Base-by-base conservation (phyloP, 2,888 invertebrate species). In the Drosophila prolongata region DNA sequence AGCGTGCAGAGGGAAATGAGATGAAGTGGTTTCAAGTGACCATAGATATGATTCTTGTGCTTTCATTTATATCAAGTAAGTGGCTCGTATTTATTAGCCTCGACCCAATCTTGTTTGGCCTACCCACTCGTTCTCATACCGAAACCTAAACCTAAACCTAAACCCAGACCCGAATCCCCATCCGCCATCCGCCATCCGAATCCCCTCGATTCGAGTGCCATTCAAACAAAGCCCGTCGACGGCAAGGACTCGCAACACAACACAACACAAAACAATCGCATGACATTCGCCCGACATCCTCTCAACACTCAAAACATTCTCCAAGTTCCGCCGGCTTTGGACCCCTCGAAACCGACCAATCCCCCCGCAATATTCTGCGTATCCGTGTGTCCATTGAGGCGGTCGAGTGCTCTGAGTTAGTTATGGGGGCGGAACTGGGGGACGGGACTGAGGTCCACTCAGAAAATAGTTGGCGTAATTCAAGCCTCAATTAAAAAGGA, bases 21-120 rank as follows among this genome's bases (percentile, higher is more conserved):
- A 92, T 92, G 92, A 92, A 92, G 92, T 92, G 92, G 92, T 92
- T 92, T 92, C 92, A 92, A 92, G 92, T 91, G 90, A 91, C 92
- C 91, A 91, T 92, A 91, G 92, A 92, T 90, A 91, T 92, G 91
- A 92, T 92, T 90, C 91, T 92, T 90, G 92, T 92, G 92, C 92
- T 92, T 91, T 92, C 92, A 92, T 90, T 91, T 90, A 91, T 92
- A 91, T 91, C 91, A 90, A 91, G 92, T 92, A 90, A 92, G 92
- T 92, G 76, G 47, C 61, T 64, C 19, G 50, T 72, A 72, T 78
- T 84, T 80, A 84, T 82, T 84, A 78, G 62, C 81, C 83, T 72
- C 69, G 70, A 82, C 69, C 75, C 77, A 75, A 69, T 70, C 65
- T 53, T 13, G 30, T 34, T 19, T 35, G 38, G 27, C n/a, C 46